Evolutionary conservation across 2,888 invertebrate species (phyloP).

Genomic region (Caenorhabditis sp.): DNA sequence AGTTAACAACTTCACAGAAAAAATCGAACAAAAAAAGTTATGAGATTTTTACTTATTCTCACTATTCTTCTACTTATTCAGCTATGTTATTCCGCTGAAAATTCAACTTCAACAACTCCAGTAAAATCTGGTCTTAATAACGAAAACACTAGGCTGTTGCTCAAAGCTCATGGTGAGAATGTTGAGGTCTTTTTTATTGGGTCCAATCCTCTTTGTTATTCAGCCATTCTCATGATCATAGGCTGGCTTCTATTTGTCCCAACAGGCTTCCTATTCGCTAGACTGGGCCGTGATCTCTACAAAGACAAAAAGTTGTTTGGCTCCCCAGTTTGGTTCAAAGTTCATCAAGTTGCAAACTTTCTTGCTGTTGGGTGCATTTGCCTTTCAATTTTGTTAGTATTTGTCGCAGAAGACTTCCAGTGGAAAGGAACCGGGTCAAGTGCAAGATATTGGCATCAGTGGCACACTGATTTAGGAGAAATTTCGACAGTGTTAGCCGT

Average conservation of each 20-base stretch:
- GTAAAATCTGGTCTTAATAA: conserved; percentile 13
- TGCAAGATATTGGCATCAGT: conserved; percentile 28
- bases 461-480: conserved; percentile 39
- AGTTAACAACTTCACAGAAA: too few species aligned
- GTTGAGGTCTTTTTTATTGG: too few species aligned
- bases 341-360: conserved; percentile 39
- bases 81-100: too few species aligned
- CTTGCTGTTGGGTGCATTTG: conserved; percentile 34
- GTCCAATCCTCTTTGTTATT: too few species aligned
- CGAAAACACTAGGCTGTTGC: conserved; percentile 5
- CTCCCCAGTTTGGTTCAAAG: conserved; percentile 41
- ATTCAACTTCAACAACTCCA: too few species aligned
- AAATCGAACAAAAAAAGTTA: too few species aligned
- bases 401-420: conserved; percentile 24
- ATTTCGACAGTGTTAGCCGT: conserved; percentile 13
- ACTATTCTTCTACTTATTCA: too few species aligned
- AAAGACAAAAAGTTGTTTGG: conserved; percentile 26
- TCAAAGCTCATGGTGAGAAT: conserved; percentile 11
- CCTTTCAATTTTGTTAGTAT: conserved; percentile 32
- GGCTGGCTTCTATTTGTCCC: conserved; percentile 50
- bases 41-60: too few species aligned
- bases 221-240: conserved; percentile 42
- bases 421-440: conserved; percentile 42
- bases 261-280: conserved; percentile 39
- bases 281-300: conserved; percentile 41